A percentile compares a stretch with the other conserved stretches of the same genome.
These are phyloP conservation scores for Pantala flavescens DNA, from an alignment of 1,140 invertebrate species.

Conservation along the genomic window DNA sequence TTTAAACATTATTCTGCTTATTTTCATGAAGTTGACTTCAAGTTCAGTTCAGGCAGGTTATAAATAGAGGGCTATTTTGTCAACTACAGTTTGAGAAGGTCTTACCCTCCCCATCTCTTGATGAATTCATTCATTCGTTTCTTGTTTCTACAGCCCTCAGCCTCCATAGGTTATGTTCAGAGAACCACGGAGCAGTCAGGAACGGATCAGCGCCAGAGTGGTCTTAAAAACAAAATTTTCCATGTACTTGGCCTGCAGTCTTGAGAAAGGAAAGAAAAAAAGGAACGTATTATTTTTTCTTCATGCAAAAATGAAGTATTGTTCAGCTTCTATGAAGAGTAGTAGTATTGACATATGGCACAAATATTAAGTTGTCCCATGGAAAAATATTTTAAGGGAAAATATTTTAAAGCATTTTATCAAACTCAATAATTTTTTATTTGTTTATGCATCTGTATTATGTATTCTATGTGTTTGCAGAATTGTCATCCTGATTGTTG, in stretches of 20 bases:
- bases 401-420: background rate
- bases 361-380: slow-evolving; percentile 9
- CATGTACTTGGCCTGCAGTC: slow-evolving; percentile 42
- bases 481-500: slow-evolving; percentile 16
- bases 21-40: too few species aligned
- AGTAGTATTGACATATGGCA: background rate
- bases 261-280: slow-evolving; percentile 26
- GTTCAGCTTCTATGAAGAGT: slow-evolving; percentile 10
- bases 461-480: slow-evolving; percentile 10
- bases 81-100: background rate
- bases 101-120: background rate
- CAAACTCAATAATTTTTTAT: background rate
- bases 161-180: slow-evolving; percentile 32
- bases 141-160: slow-evolving; percentile 28
- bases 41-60: slow-evolving; percentile 17
- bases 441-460: slow-evolving; percentile 14
- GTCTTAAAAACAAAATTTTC: slow-evolving; percentile 51
- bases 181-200: slow-evolving; percentile 26
- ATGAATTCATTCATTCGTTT: slow-evolving; percentile 15
- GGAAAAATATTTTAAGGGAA: background rate
- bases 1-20: too few species aligned
- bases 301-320: slow-evolving; percentile 12
- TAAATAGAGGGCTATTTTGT: slow-evolving; percentile 18
- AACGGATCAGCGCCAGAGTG: slow-evolving; percentile 32
- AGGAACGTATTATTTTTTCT: slow-evolving; percentile 14